phyloP scores from a whole-genome alignment of 2,113 vertebrate species.

The Argyrosomus japonicus region DNA sequence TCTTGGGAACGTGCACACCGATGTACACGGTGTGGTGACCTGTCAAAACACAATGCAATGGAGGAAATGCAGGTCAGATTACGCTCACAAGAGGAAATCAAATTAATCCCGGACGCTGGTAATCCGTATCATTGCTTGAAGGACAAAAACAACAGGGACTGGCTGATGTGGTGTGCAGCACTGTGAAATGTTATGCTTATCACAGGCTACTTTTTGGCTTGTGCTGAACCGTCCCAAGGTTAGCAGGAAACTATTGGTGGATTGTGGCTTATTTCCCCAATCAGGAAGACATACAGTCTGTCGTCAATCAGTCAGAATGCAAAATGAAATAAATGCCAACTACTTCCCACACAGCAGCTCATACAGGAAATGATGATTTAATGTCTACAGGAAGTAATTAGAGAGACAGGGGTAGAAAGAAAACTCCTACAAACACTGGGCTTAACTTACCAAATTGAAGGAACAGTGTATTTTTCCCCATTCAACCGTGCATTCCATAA shows the following conservation, averaged over 20 bases:
- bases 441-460: conserved; percentile 6
- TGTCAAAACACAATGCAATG: conserved; percentile 62
- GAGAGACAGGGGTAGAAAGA: conserved; percentile 15
- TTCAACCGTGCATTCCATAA: conserved; percentile 8
- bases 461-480: neutral
- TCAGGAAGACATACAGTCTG: conserved; percentile 25
- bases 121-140: conserved; percentile 12
- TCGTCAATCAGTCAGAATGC: conserved; percentile 14
- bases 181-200: conserved; percentile 14
- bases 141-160: neutral
- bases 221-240: neutral
- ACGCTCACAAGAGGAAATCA: conserved; percentile 35
- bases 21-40: conserved; percentile 98
- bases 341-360: conserved; percentile 61
- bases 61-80: conserved; percentile 34
- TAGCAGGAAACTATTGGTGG: neutral
- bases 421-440: conserved; percentile 4
- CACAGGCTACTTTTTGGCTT: neutral
- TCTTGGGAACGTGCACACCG: conserved; percentile 97
- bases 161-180: neutral
- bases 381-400: conserved; percentile 72
- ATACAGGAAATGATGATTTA: conserved; percentile 68
- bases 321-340: conserved; percentile 61
- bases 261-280: conserved; percentile 1
- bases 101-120: conserved; percentile 31